Percentiles rank a stretch among this genome's conserved stretches.
Conservation (phyloP, 2,888 invertebrate genomes). For the Spodoptera littoralis region DNA sequence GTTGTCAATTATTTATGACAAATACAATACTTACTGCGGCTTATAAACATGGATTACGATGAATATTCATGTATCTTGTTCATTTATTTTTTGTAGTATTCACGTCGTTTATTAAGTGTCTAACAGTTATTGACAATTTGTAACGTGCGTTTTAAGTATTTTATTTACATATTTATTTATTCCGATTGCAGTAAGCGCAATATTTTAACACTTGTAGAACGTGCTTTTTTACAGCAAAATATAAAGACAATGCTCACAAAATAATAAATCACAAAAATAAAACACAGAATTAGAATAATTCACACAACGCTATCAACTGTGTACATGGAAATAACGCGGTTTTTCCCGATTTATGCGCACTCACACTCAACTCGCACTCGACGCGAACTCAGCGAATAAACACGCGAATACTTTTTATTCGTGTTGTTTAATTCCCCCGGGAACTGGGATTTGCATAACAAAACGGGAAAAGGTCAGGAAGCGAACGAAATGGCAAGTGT, state of each 20-base stretch:
- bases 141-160: background rate
- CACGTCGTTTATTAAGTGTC: slow-evolving; percentile 26
- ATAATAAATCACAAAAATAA: slow-evolving; percentile 29
- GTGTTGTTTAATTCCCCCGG: slow-evolving; percentile 83
- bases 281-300: slow-evolving; percentile 42
- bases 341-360: slow-evolving; percentile 82
- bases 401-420: slow-evolving; percentile 87
- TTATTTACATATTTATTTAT: background rate
- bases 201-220: background rate
- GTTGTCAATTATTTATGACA: slow-evolving; percentile 79
- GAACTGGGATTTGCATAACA: slow-evolving; percentile 86
- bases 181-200: too few species aligned
- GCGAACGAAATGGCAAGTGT: slow-evolving; percentile 87
- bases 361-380: slow-evolving; percentile 81
- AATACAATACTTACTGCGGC: slow-evolving; percentile 56
- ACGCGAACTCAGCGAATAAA: slow-evolving; percentile 85
- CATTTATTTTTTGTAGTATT: slow-evolving; percentile 24
- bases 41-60: slow-evolving; percentile 54
- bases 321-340: slow-evolving; percentile 64
- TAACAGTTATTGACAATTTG: slow-evolving; percentile 1
- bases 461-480: slow-evolving; percentile 88
- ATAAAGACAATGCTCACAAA: background rate
- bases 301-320: slow-evolving; percentile 62
- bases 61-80: slow-evolving; percentile 38
- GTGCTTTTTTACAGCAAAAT: background rate